A percentile compares a stretch with the other conserved stretches of the same genome.
phyloP scores from a whole-genome alignment of 2,113 vertebrate genomes.

The Asarcornis scutulata region DNA sequence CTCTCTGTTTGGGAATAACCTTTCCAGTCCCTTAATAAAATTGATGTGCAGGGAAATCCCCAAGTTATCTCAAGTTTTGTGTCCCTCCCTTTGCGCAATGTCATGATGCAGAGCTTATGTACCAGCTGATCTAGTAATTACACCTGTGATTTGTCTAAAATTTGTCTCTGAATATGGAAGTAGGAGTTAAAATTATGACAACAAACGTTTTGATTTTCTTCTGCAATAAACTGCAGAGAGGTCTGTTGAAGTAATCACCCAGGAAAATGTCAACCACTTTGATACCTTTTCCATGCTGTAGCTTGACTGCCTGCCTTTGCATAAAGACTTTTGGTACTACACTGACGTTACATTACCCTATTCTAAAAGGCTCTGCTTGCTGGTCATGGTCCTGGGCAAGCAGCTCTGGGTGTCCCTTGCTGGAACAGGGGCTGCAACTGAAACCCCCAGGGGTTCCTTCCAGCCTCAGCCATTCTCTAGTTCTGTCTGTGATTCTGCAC shows the following conservation, averaged over 20 bases:
- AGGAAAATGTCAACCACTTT: accelerated
- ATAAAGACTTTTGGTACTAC: neutral
- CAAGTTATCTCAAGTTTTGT: neutral
- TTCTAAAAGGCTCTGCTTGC: neutral
- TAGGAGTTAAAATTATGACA: neutral
- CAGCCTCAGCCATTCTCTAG: no score
- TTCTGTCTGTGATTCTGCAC: neutral
- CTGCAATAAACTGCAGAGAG: neutral
- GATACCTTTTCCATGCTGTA: neutral
- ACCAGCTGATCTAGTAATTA: neutral
- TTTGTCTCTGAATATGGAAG: neutral
- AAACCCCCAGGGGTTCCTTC: no score
- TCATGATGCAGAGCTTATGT: neutral
- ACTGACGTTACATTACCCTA: accelerated
- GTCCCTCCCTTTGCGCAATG: neutral
- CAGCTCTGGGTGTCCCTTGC: no score
- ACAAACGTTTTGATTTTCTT: neutral
- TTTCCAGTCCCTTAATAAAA: neutral
- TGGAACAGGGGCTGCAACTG: no score
- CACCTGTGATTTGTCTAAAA: neutral
- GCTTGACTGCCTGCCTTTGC: neutral
- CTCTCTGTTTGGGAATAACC: neutral
- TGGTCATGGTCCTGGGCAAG: no score
- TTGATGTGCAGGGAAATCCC: neutral
- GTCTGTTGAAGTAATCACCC: neutral